phyloP scores from a whole-genome alignment of 1,140 invertebrate genomes.

The Spodoptera litura region DNA sequence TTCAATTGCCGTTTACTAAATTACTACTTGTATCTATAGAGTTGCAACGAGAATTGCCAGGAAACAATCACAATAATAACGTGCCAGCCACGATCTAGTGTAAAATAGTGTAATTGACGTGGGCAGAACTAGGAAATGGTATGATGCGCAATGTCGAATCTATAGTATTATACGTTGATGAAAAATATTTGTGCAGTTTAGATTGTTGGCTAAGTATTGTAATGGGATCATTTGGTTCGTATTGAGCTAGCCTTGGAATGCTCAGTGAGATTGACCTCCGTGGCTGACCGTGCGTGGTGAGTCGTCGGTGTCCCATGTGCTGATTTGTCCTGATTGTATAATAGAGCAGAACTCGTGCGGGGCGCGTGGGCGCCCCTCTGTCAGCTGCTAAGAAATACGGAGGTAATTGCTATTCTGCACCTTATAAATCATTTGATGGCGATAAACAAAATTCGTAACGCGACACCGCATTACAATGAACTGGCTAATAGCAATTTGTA shows the following conservation, averaged over 20 bases:
- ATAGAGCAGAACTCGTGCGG: constrained; percentile 75
- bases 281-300: constrained; percentile 30
- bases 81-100: constrained; percentile 43
- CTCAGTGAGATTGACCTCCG: constrained; percentile 15
- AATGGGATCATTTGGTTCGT: constrained; percentile 27
- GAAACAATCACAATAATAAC: constrained; percentile 51
- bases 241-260: constrained; percentile 49
- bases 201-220: constrained; percentile 45
- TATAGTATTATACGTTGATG: constrained; percentile 10
- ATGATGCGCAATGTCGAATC: constrained; percentile 31
- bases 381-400: constrained; percentile 63
- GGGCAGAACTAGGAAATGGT: constrained; percentile 45
- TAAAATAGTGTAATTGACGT: constrained; percentile 53
- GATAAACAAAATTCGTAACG: constrained; percentile 25
- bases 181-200: constrained; percentile 45
- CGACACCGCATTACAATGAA: not conserved
- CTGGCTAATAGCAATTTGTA: too few species aligned
- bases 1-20: constrained; percentile 23
- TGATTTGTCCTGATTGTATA: constrained; percentile 83
- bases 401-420: constrained; percentile 61
- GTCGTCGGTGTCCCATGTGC: constrained; percentile 52
- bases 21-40: constrained; percentile 29
- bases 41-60: constrained; percentile 38
- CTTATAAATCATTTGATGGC: constrained; percentile 58
- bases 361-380: constrained; percentile 79